Evolutionary conservation across 2,113 vertebrate genomes (phyloP), one percentile per base, ranked within the genome.

Genomic region (Microcebus tavaratra): DNA sequence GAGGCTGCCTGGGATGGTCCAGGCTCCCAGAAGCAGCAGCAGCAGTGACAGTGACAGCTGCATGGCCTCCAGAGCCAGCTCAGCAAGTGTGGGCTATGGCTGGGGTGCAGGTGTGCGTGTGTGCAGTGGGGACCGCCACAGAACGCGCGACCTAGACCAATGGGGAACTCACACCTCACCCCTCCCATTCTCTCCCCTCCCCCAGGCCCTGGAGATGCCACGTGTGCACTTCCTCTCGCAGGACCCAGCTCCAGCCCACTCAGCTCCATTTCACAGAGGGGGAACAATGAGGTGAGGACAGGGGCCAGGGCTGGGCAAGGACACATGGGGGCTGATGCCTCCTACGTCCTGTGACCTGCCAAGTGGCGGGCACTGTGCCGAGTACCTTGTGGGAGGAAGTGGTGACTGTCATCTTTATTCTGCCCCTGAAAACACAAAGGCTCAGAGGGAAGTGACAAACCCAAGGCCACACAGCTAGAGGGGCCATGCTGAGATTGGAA

Each of bases 121-220:
- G 50, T 18, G 70, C 36, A 36, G 57, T 42, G 89, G 55, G 61
- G 92, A 27, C 84, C 13, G 36, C 86, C 68, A 34, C 76, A 6
- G 83, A 80, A 79, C 5, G 4, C 11, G 81, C 67, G 31, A 48
- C 72, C 53, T 82, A 55, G 85, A 91, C 98, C 98, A 98, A 98
- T 98, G 96, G 76, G 96, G 94, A 97, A 87, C 79, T 2, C 80
- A 97, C 97, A 98, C 93, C 76, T 98, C 91, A 93, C 59, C 20
- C 80, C 75, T 82, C 42, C 42, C 48, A 7, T 50, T 29, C n/a
- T 79, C 61, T 67, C 48, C 59, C 81, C 59, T 75, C 78, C 81
- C 34, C 50, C 65, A 53, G 13, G 82, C 78, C 82, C 94, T 34
- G 29, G 76, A 90, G 57, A 81, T 8, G 65, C 96, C 93, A 97